These are phyloP conservation scores for Pionites leucogaster DNA, from an alignment of 2,113 vertebrate species.

Conservation along the genomic window DNA sequence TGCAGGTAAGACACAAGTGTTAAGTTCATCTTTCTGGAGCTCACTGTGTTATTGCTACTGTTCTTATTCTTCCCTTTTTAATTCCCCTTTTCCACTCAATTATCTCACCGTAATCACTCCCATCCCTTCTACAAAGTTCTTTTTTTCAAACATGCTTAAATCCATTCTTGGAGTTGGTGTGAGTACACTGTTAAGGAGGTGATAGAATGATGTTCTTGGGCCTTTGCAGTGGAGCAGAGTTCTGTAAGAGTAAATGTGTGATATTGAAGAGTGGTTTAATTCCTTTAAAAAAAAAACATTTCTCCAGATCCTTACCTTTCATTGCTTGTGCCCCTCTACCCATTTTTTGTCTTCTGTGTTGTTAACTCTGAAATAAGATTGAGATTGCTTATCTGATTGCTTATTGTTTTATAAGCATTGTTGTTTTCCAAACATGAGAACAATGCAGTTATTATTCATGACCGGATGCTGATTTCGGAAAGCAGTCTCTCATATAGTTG, in stretches of 20 bases:
- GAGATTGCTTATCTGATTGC: neutral
- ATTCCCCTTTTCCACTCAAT: neutral
- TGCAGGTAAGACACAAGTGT: constrained; percentile 41
- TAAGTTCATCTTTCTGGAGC: constrained; percentile 21
- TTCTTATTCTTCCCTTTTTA: neutral
- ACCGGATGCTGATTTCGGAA: neutral
- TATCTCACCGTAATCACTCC: neutral
- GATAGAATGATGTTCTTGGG: neutral
- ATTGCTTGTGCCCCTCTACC: neutral
- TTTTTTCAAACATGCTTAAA: neutral
- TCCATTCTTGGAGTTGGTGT: neutral
- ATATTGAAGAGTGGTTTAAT: neutral
- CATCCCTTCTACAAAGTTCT: neutral
- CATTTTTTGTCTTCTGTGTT: neutral
- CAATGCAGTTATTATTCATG: neutral
- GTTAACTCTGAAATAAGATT: neutral
- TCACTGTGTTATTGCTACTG: neutral
- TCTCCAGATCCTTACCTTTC: neutral
- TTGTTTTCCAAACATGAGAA: neutral
- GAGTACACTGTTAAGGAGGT: neutral
- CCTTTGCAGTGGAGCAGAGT: neutral
- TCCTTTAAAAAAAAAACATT: neutral
- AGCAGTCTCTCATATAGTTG: neutral
- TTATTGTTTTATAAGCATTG: neutral
- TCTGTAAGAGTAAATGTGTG: neutral